Evolutionary conservation across 2,888 invertebrate genomes (phyloP).

Genomic region (Drosophila infuscata): DNA sequence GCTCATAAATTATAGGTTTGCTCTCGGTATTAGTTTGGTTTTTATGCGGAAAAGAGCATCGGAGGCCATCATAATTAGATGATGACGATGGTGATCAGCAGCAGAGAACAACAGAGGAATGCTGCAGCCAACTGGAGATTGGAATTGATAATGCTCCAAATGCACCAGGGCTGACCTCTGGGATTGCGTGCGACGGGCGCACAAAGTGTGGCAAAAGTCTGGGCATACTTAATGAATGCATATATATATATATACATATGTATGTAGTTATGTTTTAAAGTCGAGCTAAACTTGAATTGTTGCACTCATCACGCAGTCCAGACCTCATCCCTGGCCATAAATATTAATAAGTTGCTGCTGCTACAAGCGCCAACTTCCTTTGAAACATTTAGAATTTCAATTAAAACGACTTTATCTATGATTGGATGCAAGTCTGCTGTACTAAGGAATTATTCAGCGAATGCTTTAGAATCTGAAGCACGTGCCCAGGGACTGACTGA

Average conservation of each 20-base stretch:
- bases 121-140: conserved; percentile 42
- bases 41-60: conserved; percentile 65
- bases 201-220: conserved; percentile 54
- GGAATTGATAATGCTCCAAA: conserved; percentile 26
- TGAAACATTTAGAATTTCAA: conserved; percentile 78
- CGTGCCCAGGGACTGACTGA: conserved; percentile 65
- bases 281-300: conserved; percentile 3
- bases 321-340: conserved; percentile 67
- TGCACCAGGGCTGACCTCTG: conserved; percentile 48
- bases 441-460: conserved; percentile 18
- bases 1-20: conserved; percentile 76
- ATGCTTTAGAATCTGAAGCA: conserved; percentile 66
- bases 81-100: conserved; percentile 34
- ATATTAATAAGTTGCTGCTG: conserved; percentile 66
- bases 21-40: conserved; percentile 49
- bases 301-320: conserved; percentile 20
- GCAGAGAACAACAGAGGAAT: conserved; percentile 30
- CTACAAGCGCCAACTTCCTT: conserved; percentile 76
- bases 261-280: conserved; percentile 7
- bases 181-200: conserved; percentile 57
- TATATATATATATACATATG: not conserved
- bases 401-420: conserved; percentile 75
- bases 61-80: conserved; percentile 59
- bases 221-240: conserved; percentile 12
- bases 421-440: conserved; percentile 43